Evolutionary conservation across 2,888 invertebrate species (phyloP).

Genomic region (Chrysolina haemoptera): DNA sequence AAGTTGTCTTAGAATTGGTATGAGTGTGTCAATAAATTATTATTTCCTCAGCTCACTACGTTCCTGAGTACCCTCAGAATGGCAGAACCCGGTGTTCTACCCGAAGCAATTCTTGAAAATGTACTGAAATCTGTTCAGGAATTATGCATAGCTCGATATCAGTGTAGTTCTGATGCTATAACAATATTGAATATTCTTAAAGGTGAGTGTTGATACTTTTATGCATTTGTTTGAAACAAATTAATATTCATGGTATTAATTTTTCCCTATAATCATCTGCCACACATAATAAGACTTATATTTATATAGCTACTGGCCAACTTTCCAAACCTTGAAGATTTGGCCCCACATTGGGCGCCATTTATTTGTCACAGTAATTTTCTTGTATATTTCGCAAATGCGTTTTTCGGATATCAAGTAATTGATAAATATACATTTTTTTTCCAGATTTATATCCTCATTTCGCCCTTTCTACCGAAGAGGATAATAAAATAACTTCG

Average conservation of each 20-base stretch:
- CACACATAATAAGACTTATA: too few species aligned
- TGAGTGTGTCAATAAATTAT: not conserved
- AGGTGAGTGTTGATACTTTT: slow-evolving; percentile 44
- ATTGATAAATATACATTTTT: too few species aligned
- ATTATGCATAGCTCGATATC: slow-evolving; percentile 61
- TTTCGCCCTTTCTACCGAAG: slow-evolving; percentile 48
- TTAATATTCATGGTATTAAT: too few species aligned
- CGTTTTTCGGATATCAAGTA: too few species aligned
- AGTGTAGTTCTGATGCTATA: slow-evolving; percentile 62
- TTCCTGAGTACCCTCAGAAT: slow-evolving; percentile 63
- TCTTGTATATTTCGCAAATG: too few species aligned
- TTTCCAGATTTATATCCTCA: slow-evolving; percentile 59
- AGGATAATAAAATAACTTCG: slow-evolving; percentile 44
- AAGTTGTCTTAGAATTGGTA: too few species aligned
- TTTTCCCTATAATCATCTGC: too few species aligned
- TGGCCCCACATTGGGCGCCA: too few species aligned
- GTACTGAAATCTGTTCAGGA: slow-evolving; percentile 61
- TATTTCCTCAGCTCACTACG: slow-evolving; percentile 27
- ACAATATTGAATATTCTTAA: slow-evolving; percentile 61
- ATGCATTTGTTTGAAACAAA: not conserved
- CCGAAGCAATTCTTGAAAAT: slow-evolving; percentile 56
- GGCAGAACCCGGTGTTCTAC: slow-evolving; percentile 55
- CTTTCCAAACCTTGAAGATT: too few species aligned
- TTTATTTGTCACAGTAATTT: too few species aligned
- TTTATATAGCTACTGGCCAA: too few species aligned